Percentiles rank a stretch among this genome's conserved stretches.
phyloP scores from a whole-genome alignment of 2,113 vertebrate species.

The Geococcyx californianus region DNA sequence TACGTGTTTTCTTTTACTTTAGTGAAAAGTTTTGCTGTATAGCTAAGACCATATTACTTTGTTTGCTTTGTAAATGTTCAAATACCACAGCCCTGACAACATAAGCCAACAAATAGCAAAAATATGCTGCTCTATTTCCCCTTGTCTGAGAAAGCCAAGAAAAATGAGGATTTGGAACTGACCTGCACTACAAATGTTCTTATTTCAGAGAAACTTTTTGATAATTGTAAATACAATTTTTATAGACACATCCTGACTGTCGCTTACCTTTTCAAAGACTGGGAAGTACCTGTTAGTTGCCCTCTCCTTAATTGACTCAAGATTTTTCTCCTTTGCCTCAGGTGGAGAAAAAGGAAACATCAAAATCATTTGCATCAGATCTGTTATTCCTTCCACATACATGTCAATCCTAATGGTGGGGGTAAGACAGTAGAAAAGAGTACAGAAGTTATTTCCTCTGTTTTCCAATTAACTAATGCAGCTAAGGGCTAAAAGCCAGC shows the following conservation, averaged over 20 bases:
- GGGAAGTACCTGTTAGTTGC: slow-evolving; percentile 83
- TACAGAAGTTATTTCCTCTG: not conserved
- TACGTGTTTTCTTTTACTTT: not conserved
- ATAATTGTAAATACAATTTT: not conserved
- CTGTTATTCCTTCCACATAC: slow-evolving; percentile 83
- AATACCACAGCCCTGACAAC: not conserved
- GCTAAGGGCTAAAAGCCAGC: not conserved
- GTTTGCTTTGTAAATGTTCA: not conserved
- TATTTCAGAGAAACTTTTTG: not conserved
- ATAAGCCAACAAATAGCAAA: not conserved
- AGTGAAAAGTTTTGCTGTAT: not conserved
- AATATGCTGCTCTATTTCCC: not conserved
- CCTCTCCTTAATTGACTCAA: slow-evolving; percentile 73
- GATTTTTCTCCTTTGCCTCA: slow-evolving; percentile 68
- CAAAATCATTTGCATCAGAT: slow-evolving; percentile 84
- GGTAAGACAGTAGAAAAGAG: not conserved
- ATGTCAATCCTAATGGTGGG: slow-evolving; percentile 82
- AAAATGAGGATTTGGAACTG: not conserved
- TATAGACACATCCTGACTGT: not conserved
- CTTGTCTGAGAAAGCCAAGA: not conserved
- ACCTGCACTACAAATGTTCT: not conserved
- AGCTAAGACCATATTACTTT: not conserved
- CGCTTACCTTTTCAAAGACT: slow-evolving; percentile 87
- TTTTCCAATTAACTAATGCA: not conserved
- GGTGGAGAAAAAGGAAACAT: slow-evolving; percentile 68